A percentile compares a stretch with the other conserved stretches of the same genome.
phyloP scores from a whole-genome alignment of 2,888 invertebrate genomes.

The Parnassius glacialis region DNA sequence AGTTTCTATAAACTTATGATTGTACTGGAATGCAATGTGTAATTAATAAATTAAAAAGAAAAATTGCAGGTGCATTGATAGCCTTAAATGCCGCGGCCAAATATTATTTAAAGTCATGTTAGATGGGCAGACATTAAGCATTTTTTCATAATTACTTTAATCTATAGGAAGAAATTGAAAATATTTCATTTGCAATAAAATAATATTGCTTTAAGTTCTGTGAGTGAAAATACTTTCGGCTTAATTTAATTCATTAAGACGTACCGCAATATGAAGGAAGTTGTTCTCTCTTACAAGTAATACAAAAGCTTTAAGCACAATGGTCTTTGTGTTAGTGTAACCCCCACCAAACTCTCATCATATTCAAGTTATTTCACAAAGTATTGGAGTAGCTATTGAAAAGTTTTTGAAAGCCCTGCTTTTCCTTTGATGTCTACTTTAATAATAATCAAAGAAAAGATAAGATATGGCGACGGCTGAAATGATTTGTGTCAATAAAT shows the following conservation, averaged over 20 bases:
- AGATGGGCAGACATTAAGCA: too few relatives aligned
- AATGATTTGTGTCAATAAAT: conserved; percentile 22
- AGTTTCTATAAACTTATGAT: too few relatives aligned
- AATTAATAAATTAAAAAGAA: too few relatives aligned
- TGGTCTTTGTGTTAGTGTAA: conserved; percentile 28
- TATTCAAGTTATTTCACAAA: conserved; percentile 34
- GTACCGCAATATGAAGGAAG: conserved; percentile 24
- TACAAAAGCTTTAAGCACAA: conserved; percentile 26
- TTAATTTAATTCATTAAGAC: conserved; percentile 25
- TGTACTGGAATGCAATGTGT: too few relatives aligned
- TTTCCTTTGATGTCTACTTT: conserved; percentile 31
- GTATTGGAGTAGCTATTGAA: conserved; percentile 34
- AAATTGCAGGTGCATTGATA: too few relatives aligned
- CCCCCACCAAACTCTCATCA: conserved; percentile 29
- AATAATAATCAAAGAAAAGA: conserved; percentile 23
- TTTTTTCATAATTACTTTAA: too few relatives aligned
- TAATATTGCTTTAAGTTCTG: not conserved
- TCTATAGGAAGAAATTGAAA: too few relatives aligned
- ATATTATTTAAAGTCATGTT: too few relatives aligned
- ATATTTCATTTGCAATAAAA: too few relatives aligned
- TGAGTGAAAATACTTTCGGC: conserved; percentile 5
- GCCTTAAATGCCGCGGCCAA: too few relatives aligned
- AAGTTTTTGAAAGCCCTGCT: conserved; percentile 31
- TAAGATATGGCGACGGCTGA: conserved; percentile 11
- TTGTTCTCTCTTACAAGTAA: conserved; percentile 22